Percentiles rank a stretch among this genome's conserved stretches.
Evolutionary conservation across 1,140 invertebrate species (phyloP).

Genomic region (Diuraphis noxia): DNA sequence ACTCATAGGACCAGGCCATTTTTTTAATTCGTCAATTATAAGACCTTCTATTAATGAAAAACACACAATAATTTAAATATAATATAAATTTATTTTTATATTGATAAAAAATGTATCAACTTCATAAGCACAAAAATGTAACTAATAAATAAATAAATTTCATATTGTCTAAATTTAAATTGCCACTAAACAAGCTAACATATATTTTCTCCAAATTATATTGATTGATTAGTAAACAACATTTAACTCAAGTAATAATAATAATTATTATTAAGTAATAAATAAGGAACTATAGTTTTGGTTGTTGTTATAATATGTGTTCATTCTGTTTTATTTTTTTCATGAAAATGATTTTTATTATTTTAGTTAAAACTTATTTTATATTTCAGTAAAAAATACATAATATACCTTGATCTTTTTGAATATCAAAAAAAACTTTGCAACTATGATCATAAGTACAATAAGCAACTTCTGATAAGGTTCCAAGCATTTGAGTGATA

Average conservation of each 20-base stretch:
- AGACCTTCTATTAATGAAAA: constrained; percentile 62
- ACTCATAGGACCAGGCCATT: constrained; percentile 66
- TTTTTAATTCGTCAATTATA: constrained; percentile 62
- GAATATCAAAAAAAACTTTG: constrained; percentile 64
- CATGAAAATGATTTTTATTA: too few relatives aligned
- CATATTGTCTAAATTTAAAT: background rate
- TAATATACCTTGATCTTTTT: constrained; percentile 59
- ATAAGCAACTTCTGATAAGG: constrained; percentile 62
- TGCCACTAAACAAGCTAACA: background rate
- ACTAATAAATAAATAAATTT: background rate
- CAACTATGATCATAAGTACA: constrained; percentile 61
- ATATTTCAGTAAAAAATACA: background rate
- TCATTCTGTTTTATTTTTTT: background rate
- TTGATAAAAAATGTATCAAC: background rate
- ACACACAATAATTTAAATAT: background rate
- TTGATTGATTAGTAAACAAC: background rate
- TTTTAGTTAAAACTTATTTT: background rate
- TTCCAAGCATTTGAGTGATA: constrained; percentile 60
- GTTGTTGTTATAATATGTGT: background rate
- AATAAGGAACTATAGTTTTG: background rate
- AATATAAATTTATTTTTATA: background rate
- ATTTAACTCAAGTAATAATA: background rate
- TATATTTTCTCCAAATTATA: background rate
- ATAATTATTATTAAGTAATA: background rate
- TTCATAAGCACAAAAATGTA: background rate